Evolutionary conservation across 2,888 invertebrate genomes (phyloP), one percentile per base, ranked within the genome.

Genomic region (Thera obeliscata): DNA sequence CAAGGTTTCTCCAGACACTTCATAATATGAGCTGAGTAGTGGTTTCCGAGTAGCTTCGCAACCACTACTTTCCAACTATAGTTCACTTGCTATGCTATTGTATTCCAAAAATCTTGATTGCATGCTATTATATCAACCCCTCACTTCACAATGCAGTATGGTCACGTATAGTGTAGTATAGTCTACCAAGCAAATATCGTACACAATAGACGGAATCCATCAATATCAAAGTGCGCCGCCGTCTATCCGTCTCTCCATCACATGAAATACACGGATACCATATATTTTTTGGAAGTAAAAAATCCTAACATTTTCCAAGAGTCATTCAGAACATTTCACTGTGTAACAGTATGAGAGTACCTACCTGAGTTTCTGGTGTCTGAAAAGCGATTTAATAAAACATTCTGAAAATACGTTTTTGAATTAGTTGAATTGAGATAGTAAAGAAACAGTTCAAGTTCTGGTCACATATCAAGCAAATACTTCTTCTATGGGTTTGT

Each of bases 131-230:
- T 41, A 60, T 56, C 36, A 61, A 57, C 38, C 57, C 61, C 36
- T 38, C 48, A 41, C 35, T 52, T 63, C 38, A 58, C 49, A 33
- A 48, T 61, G 48, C 41, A 49, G 55, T 58, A 59, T 60, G 11
- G 35, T 61, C 36, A 38, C 46, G 38, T 48, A 38, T 35, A 57
- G 62, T 61, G 46, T 46, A 52, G 38, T 48, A 38, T 35, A 57
- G 62, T 41, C 48, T 64, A 55, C 66, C 52, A 62, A 61, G 55
- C 65, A 69, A 65, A 68, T 64, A 68, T 64, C 50, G 54, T 50
- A 41, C 64, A 69, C 68, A 69, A 69, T 65, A 65, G 58, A 55
- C 54, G 41, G 49, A 65, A 61, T 61, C 61, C 68, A 65, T 69
- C 68, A 65, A 69, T 69, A 65, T 65, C 61, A 62, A 58, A 68